Base-by-base conservation (phyloP, 2,888 invertebrate species). In the Pterostichus madidus region DNA sequence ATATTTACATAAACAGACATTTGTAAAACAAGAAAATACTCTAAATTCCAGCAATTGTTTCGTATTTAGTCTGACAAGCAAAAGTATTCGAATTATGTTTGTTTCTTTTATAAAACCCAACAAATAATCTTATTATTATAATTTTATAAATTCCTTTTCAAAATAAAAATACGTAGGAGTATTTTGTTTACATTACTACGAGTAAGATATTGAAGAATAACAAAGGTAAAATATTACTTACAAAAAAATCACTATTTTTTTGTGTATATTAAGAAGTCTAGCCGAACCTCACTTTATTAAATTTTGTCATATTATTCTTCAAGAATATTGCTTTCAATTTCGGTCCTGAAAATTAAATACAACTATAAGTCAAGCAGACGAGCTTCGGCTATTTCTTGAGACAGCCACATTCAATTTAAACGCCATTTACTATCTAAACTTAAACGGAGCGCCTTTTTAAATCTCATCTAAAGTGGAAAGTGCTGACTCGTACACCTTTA, bases 341-440 rank as follows among this genome's bases (percentile, higher is more conserved):
- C n/a, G 0, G 49, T n/a, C n/a, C 49, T 39, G 49, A 49, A 49
- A 49, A 49, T 49, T 49, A 49, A 49, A 49, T 49, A 49, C n/a
- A 49, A 49, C 49, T 49, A 49, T 49, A 3, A 49, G n/a, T 49
- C 13, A 5, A 49, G 49, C n/a, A 5, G 49, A 5, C 1, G n/a
- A 49, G 49, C n/a, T 6, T 10, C 39, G 39, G 52, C 52, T 52
- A n/a, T 24, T 56, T 56, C 56, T 17, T 8, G 17, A 61, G 32
- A 32, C 32, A 32, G 7, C 11, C 44, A 17, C 56, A 17, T 24
- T 17, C 73, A 39, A 80, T 31, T 49, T 80, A 80, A 80, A 80
- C 52, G 80, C 80, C 80, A 80, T 68, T 80, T 80, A 32, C 80
- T 68, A 80, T 80, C 68, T 80, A 52, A 80, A 80, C 49, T 80